Evolutionary conservation across 64 coral and sea anemone genomes (phyloP).

Genomic region (Actinia tenebrosa): DNA sequence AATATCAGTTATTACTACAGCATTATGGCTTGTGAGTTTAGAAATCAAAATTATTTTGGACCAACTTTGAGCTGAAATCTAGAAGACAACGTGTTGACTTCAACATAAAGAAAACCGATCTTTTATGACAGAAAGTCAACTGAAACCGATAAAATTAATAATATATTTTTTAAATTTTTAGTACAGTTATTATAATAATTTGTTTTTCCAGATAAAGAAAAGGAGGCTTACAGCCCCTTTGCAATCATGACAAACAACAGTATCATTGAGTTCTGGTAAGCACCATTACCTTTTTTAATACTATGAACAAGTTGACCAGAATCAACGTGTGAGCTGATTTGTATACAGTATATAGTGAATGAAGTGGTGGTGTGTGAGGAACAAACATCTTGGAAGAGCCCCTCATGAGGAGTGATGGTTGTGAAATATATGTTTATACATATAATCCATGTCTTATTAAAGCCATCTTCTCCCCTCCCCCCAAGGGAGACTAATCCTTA

Average conservation of each 20-base stretch:
- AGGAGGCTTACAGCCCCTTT: slow-evolving; percentile 89
- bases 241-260: slow-evolving; percentile 86
- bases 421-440: too few species aligned
- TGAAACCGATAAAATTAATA: too few species aligned
- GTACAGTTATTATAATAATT: neutral
- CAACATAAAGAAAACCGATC: neutral
- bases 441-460: too few species aligned
- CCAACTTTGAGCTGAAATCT: neutral
- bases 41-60: neutral
- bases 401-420: neutral
- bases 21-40: neutral
- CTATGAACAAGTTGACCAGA: too few species aligned
- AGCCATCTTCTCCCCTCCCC: too few species aligned
- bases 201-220: slow-evolving; percentile 39
- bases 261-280: slow-evolving; percentile 99
- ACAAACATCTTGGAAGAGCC: too few species aligned
- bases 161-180: too few species aligned
- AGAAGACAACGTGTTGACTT: neutral
- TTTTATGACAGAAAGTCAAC: too few species aligned
- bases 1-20: neutral
- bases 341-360: too few species aligned
- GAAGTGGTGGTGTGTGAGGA: too few species aligned
- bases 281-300: neutral
- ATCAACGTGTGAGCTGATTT: too few species aligned
- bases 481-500: too few species aligned